Conservation (phyloP, 2,888 invertebrate genomes). For the Sinodicranocentrus sp. region DNA sequence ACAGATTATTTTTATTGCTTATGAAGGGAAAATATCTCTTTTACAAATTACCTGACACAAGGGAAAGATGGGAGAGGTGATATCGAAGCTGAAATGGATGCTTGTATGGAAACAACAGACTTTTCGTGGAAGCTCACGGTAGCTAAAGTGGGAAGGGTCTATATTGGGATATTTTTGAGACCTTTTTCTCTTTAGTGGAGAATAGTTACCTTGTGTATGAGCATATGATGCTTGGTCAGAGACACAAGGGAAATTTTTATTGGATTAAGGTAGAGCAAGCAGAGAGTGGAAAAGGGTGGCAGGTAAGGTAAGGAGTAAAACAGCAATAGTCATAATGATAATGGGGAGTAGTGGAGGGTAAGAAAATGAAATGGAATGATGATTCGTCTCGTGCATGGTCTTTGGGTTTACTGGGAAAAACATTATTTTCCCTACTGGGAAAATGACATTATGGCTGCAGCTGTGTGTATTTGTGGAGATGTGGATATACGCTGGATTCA, state of each 20-base stretch:
- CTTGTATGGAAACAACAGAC: too few relatives aligned
- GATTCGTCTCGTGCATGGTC: neutral
- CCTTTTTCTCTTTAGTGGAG: neutral
- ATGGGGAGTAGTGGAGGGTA: neutral
- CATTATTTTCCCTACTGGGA: constrained; percentile 14
- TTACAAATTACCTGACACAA: constrained; percentile 12
- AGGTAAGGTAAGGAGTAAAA: neutral
- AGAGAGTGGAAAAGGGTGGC: neutral
- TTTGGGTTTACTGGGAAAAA: neutral
- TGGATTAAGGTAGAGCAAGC: neutral
- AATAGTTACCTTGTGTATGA: too few relatives aligned
- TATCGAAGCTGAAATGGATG: too few relatives aligned
- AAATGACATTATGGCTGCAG: constrained; percentile 42
- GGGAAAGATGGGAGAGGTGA: neutral
- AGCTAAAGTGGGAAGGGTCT: too few relatives aligned
- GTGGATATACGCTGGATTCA: too few relatives aligned
- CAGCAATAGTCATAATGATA: neutral
- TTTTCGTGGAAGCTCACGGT: too few relatives aligned
- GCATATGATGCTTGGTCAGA: too few relatives aligned
- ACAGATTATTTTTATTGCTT: constrained; percentile 23
- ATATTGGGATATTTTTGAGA: too few relatives aligned
- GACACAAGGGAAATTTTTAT: neutral
- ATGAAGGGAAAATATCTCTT: neutral
- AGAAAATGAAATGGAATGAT: constrained; percentile 2
- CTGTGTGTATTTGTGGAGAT: neutral